These are phyloP conservation scores for Palaemon carinicauda DNA, from an alignment of 1,140 invertebrate genomes.

Conservation along the genomic window DNA sequence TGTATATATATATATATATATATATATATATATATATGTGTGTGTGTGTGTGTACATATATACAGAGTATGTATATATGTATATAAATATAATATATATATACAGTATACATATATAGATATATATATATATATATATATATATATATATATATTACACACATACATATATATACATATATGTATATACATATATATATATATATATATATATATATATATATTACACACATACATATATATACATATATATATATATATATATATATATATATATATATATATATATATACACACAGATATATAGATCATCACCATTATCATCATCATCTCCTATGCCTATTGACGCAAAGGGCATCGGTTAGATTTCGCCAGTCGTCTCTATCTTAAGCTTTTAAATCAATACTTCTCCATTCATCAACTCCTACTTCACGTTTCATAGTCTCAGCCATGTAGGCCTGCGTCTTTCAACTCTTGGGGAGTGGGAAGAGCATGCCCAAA, in stretches of 20 bases:
- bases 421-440: no score
- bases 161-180: neutral
- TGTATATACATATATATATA: neutral
- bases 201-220: neutral
- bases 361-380: no score
- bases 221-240: neutral
- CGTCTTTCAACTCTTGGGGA: no score
- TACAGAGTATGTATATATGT: neutral
- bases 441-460: no score
- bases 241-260: constrained; percentile 14
- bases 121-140: neutral
- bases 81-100: neutral
- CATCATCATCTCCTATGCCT: no score
- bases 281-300: neutral
- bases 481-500: no score
- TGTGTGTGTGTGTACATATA: neutral
- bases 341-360: no score
- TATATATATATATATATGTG: neutral
- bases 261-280: constrained; percentile 16
- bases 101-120: neutral
- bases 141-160: neutral
- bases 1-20: neutral
- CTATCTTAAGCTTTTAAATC: no score
- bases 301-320: no score
- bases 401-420: no score